Evolutionary conservation across 2,113 vertebrate species (phyloP).

Genomic region (Tachuris rubrigastra): DNA sequence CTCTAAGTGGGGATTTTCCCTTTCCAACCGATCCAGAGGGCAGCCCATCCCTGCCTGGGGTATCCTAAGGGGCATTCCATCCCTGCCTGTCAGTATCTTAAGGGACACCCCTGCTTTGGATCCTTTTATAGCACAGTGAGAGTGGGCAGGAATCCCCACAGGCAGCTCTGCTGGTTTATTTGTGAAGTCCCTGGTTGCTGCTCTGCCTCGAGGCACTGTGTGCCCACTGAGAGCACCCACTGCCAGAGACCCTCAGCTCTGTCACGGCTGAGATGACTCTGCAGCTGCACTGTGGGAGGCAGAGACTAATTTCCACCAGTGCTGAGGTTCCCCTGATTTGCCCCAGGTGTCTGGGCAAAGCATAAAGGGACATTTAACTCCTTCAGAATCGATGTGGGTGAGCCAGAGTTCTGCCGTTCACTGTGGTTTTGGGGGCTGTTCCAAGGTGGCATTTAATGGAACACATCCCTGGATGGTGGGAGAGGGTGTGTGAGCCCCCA

Average conservation of each 20-base stretch:
- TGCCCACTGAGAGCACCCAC: accelerated
- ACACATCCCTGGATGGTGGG: not conserved
- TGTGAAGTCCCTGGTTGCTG: not conserved
- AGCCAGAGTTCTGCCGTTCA: not conserved
- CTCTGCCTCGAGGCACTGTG: accelerated
- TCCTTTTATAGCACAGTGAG: not conserved
- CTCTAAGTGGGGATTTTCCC: not conserved
- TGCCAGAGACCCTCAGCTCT: not conserved
- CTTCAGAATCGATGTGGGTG: not conserved
- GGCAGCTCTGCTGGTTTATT: not conserved
- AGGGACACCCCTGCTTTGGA: not conserved
- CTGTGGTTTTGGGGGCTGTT: too few species aligned
- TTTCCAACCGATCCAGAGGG: not conserved
- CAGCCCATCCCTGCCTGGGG: not conserved
- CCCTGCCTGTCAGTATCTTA: not conserved
- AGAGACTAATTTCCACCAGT: not conserved
- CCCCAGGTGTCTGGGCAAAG: not conserved
- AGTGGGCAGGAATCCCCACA: accelerated
- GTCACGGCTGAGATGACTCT: not conserved
- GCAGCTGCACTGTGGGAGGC: not conserved
- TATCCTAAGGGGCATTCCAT: not conserved
- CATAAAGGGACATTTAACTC: not conserved
- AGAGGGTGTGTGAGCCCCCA: not conserved
- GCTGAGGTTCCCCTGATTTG: not conserved
- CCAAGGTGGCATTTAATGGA: not conserved